Evolutionary conservation across 2,113 vertebrate genomes (phyloP).

Genomic region (Micromys minutus): DNA sequence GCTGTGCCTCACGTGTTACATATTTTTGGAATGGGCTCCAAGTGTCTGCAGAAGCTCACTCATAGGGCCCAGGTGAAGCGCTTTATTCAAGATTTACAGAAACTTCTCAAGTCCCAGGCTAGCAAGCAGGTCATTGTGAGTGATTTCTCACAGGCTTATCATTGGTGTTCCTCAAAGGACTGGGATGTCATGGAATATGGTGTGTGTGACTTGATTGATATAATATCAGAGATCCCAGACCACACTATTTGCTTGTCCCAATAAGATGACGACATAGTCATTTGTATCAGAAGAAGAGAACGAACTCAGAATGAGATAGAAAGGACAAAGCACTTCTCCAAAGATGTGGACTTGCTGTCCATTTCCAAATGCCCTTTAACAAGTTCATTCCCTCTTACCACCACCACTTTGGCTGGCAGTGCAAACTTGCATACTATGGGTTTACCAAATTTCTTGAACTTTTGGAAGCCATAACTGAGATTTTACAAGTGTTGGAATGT

Average conservation of each 20-base stretch:
- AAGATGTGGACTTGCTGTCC: conserved; percentile 95
- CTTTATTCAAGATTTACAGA: conserved; percentile 97
- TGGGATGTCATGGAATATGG: conserved; percentile 97
- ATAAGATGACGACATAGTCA: conserved; percentile 92
- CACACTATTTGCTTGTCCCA: conserved; percentile 93
- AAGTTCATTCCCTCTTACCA: conserved; percentile 99
- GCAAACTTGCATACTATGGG: conserved; percentile 98
- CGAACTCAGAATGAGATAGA: conserved; percentile 95
- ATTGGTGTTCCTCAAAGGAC: conserved; percentile 99
- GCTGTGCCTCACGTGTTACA: conserved; percentile 95
- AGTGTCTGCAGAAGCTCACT: conserved; percentile 94
- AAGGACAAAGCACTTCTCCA: conserved; percentile 96
- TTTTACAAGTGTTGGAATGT: conserved; percentile 95
- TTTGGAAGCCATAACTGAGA: conserved; percentile 97
- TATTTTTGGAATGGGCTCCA: conserved; percentile 97
- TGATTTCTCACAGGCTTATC: conserved; percentile 98
- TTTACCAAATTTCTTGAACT: conserved; percentile 98
- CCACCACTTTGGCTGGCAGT: conserved; percentile 98
- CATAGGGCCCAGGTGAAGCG: conserved; percentile 98
- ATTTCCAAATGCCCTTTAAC: conserved; percentile 97
- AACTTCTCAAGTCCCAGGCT: conserved; percentile 98
- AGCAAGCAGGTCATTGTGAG: conserved; percentile 96
- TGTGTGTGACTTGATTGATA: conserved; percentile 94
- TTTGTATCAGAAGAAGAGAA: conserved; percentile 97
- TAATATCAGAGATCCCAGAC: conserved; percentile 96